Percentiles rank a stretch among this genome's conserved stretches.
Evolutionary conservation across 2,113 vertebrate species (phyloP).

Genomic region (Lepisosteus osseus): DNA sequence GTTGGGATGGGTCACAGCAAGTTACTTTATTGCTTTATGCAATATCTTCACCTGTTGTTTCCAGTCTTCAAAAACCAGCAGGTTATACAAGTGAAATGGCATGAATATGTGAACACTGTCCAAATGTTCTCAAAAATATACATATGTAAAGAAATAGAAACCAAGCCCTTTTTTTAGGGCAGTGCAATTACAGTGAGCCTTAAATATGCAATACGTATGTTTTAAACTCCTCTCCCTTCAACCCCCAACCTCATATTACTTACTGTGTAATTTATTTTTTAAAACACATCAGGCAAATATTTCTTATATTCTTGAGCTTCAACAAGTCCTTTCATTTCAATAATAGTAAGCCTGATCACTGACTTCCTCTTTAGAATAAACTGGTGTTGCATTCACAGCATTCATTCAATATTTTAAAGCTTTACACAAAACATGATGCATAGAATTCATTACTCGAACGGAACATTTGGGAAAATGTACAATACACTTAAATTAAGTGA

Average conservation of each 20-base stretch:
- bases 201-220: slow-evolving; percentile 7
- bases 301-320: too few relatives aligned
- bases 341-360: too few relatives aligned
- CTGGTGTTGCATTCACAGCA: slow-evolving; percentile 61
- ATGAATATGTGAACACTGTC: background rate
- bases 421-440: slow-evolving; percentile 59
- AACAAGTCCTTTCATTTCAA: too few relatives aligned
- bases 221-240: background rate
- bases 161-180: background rate
- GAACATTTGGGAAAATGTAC: slow-evolving; percentile 38
- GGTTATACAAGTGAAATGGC: background rate
- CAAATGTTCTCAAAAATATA: background rate
- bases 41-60: slow-evolving; percentile 31
- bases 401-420: slow-evolving; percentile 64
- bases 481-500: slow-evolving; percentile 39
- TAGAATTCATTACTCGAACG: slow-evolving; percentile 56
- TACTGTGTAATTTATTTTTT: too few relatives aligned
- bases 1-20: slow-evolving; percentile 54
- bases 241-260: background rate
- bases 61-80: slow-evolving; percentile 25
- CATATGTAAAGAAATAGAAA: slow-evolving; percentile 6
- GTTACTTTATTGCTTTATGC: slow-evolving; percentile 47
- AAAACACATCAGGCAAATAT: too few relatives aligned
- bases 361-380: slow-evolving; percentile 34
- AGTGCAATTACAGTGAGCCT: slow-evolving; percentile 19